These are phyloP conservation scores for Phyllotreta striolata DNA, from an alignment of 2,888 invertebrate species.

Conservation along the genomic window DNA sequence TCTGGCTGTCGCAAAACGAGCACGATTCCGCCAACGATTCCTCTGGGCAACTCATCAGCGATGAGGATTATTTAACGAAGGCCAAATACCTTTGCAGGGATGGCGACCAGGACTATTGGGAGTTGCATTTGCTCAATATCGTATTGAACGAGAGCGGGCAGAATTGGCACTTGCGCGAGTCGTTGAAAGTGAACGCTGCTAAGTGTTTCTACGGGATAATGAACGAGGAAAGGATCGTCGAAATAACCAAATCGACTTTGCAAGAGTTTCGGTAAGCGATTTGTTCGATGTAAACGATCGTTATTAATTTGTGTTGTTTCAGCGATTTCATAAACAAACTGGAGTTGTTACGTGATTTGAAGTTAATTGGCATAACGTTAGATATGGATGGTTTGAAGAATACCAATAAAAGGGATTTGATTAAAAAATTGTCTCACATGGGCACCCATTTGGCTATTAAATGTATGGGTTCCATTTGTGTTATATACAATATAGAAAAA, in stretches of 20 bases:
- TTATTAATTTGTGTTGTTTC: conserved; percentile 40
- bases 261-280: conserved; percentile 49
- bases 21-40: conserved; percentile 29
- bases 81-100: conserved; percentile 48
- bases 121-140: conserved; percentile 39
- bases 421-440: conserved; percentile 49
- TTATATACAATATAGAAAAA: conserved; percentile 50
- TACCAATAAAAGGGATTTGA: conserved; percentile 49
- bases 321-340: conserved; percentile 53
- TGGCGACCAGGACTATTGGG: conserved; percentile 39
- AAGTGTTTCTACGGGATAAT: conserved; percentile 54
- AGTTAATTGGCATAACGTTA: conserved; percentile 50
- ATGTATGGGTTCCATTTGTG: conserved; percentile 53
- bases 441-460: conserved; percentile 45
- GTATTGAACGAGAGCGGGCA: conserved; percentile 36
- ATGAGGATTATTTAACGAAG: conserved; percentile 47
- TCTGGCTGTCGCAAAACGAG: conserved; percentile 48
- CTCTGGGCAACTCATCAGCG: background rate
- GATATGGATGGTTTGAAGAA: conserved; percentile 45
- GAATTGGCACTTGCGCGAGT: conserved; percentile 35
- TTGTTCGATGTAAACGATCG: conserved; percentile 17
- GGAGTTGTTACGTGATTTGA: conserved; percentile 50
- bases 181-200: conserved; percentile 49
- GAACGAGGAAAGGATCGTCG: conserved; percentile 46
- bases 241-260: conserved; percentile 42